phyloP scores from a whole-genome alignment of 53 echinoderm and acorn worm species.

The Temnopleurus reevesii region DNA sequence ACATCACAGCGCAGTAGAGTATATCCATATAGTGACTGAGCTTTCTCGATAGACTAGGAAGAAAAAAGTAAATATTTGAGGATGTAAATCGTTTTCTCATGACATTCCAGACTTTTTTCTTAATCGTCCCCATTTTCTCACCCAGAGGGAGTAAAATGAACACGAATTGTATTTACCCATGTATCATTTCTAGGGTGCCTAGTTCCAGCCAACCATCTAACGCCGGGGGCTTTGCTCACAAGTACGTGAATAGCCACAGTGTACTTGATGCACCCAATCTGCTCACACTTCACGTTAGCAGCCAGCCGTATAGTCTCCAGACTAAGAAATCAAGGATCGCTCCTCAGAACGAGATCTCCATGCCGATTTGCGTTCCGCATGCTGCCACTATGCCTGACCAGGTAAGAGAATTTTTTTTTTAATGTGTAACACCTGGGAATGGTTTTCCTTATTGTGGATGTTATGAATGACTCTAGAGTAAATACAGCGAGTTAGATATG shows the following conservation, averaged over 20 bases:
- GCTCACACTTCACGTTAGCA: conserved; percentile 82
- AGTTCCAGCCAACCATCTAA: conserved; percentile 60
- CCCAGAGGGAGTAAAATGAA: too few relatives aligned
- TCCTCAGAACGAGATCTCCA: conserved; percentile 88
- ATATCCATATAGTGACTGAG: too few relatives aligned
- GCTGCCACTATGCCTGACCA: conserved; percentile 27
- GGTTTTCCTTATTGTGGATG: too few relatives aligned
- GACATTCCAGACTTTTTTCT: too few relatives aligned
- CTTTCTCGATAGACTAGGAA: too few relatives aligned
- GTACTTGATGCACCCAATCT: conserved; percentile 87
- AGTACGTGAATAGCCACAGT: conserved; percentile 76
- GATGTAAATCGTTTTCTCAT: too few relatives aligned
- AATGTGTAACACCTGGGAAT: too few relatives aligned
- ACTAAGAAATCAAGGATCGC: conserved; percentile 83
- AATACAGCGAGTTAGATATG: too few relatives aligned
- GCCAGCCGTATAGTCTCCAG: conserved; percentile 91
- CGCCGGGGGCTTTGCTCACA: conserved; percentile 68
- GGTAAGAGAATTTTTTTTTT: conserved; percentile 13
- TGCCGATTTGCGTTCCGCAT: conserved; percentile 62
- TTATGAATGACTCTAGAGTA: too few relatives aligned
- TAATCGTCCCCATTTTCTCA: too few relatives aligned
- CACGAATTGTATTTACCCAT: background rate
- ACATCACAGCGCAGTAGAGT: too few relatives aligned
- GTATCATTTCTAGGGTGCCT: background rate
- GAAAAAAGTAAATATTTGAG: too few relatives aligned